phyloP scores from a whole-genome alignment of 1,140 invertebrate genomes.

The Cotesia typhae region DNA sequence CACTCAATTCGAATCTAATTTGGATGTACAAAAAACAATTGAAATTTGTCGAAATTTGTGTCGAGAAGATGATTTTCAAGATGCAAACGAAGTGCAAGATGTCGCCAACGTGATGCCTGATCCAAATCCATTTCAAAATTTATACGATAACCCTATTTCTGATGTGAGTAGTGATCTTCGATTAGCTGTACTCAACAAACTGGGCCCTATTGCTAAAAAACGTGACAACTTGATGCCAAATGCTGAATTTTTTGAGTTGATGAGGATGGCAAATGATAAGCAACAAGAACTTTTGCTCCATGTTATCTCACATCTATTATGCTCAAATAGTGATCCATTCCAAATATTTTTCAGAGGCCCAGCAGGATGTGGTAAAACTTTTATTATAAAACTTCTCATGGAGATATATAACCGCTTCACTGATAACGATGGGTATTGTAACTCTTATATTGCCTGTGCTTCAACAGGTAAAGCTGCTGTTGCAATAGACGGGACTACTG shows the following conservation, averaged over 20 bases:
- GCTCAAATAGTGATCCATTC: conserved; percentile 38
- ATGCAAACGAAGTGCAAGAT: background rate
- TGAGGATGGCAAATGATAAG: conserved; percentile 46
- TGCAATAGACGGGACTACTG: conserved; percentile 49
- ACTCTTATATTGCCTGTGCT: conserved; percentile 62
- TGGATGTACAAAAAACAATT: conserved; percentile 27
- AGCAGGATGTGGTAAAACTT: conserved; percentile 49
- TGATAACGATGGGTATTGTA: conserved; percentile 34
- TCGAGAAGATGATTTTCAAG: conserved; percentile 20
- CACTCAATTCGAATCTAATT: conserved; percentile 26
- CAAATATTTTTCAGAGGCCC: conserved; percentile 50
- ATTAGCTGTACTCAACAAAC: too few species aligned
- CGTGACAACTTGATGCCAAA: too few species aligned
- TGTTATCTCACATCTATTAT: conserved; percentile 19
- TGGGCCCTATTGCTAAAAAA: too few species aligned
- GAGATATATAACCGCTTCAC: conserved; percentile 43
- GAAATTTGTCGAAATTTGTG: conserved; percentile 34
- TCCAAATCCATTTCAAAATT: conserved; percentile 28
- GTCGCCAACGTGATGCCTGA: background rate
- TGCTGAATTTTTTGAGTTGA: too few species aligned
- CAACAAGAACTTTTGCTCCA: too few species aligned
- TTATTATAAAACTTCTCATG: conserved; percentile 44
- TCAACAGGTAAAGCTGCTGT: conserved; percentile 57
- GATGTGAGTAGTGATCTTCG: too few species aligned
- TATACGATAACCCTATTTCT: conserved; percentile 34